phyloP scores from a whole-genome alignment of 2,113 vertebrate genomes.

The Orientallactaga bullata region DNA sequence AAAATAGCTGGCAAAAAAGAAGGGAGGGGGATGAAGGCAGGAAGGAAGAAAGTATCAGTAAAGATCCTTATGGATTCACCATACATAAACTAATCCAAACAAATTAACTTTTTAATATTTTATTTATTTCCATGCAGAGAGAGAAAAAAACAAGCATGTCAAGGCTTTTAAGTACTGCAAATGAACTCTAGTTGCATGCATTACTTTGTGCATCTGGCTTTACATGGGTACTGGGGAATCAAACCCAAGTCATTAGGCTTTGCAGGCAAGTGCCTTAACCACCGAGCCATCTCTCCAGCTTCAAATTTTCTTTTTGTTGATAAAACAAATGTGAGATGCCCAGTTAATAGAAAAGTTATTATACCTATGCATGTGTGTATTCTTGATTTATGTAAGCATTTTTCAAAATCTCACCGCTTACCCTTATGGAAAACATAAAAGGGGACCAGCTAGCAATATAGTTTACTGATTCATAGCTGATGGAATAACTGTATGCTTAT shows the following conservation, averaged over 20 bases:
- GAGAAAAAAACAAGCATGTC: no score
- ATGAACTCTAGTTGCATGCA: no score
- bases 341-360: not conserved
- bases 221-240: no score
- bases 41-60: not conserved
- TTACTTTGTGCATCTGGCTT: no score
- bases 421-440: slow-evolving; percentile 52
- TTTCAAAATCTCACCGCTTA: slow-evolving; percentile 54
- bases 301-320: slow-evolving; percentile 28
- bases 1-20: not conserved
- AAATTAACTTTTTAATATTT: not conserved
- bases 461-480: slow-evolving; percentile 4
- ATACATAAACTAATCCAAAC: slow-evolving; percentile 19
- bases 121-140: not conserved
- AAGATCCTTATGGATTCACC: not conserved
- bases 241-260: no score
- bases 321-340: slow-evolving; percentile 43
- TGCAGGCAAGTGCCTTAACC: no score
- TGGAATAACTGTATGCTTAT: not conserved
- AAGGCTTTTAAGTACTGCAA: not conserved
- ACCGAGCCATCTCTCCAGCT: no score
- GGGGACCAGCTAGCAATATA: not conserved
- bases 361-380: not conserved
- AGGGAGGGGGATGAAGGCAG: not conserved
- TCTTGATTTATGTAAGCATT: slow-evolving; percentile 65